Evolutionary conservation across 2,888 invertebrate genomes (phyloP).

Genomic region (Brenthis daphne): DNA sequence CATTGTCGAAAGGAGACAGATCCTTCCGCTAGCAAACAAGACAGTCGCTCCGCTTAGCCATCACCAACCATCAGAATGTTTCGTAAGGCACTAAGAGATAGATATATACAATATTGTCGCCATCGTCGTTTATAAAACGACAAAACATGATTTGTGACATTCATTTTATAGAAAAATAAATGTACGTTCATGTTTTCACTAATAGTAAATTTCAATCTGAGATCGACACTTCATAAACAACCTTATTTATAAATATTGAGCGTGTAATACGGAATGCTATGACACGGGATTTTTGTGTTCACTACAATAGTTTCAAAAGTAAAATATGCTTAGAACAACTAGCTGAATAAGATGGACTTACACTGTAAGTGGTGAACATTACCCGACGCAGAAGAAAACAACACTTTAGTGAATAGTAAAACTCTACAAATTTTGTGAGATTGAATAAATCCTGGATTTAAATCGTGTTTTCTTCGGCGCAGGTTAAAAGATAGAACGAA

Average conservation of each 20-base stretch:
- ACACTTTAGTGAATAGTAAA: slow-evolving; percentile 4
- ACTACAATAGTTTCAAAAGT: slow-evolving; percentile 43
- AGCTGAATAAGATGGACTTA: slow-evolving; percentile 16
- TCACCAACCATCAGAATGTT: slow-evolving; percentile 61
- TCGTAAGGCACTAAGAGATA: slow-evolving; percentile 69
- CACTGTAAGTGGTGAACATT: slow-evolving; percentile 26
- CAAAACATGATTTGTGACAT: slow-evolving; percentile 67
- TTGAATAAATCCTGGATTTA: slow-evolving; percentile 3
- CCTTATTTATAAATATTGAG: slow-evolving; percentile 67
- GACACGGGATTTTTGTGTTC: slow-evolving; percentile 53
- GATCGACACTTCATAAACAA: slow-evolving; percentile 79
- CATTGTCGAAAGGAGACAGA: slow-evolving; percentile 45
- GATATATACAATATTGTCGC: slow-evolving; percentile 69
- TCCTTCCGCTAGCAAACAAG: slow-evolving; percentile 52
- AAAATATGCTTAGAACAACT: slow-evolving; percentile 15
- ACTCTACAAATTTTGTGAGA: neutral
- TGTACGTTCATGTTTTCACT: slow-evolving; percentile 62
- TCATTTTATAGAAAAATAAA: slow-evolving; percentile 56
- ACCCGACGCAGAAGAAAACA: slow-evolving; percentile 21
- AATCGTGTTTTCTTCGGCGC: slow-evolving; percentile 23
- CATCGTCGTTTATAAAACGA: slow-evolving; percentile 52
- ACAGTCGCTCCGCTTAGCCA: slow-evolving; percentile 56
- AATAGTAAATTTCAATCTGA: slow-evolving; percentile 81
- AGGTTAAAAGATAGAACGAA: slow-evolving; percentile 22
- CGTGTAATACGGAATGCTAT: slow-evolving; percentile 64